phyloP scores from a whole-genome alignment of 2,797 vertebrate genomes.

The Bradypus variegatus region DNA sequence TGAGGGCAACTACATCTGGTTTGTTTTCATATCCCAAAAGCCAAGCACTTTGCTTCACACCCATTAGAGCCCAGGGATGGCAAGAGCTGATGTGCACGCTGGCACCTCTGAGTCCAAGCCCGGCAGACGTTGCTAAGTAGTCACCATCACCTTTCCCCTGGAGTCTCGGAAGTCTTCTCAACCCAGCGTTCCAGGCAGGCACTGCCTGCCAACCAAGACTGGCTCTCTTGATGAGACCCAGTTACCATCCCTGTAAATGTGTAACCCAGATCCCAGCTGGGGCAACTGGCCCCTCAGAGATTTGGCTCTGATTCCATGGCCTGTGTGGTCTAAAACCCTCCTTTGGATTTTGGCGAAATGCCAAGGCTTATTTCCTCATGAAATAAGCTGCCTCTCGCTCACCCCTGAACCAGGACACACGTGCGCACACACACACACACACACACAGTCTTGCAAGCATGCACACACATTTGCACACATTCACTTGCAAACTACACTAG shows the following conservation, averaged over 20 bases:
- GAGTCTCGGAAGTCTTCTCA: not conserved
- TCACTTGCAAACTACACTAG: not conserved
- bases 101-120: not conserved
- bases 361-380: not conserved
- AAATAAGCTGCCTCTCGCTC: not conserved
- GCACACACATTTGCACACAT: not conserved
- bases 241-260: not conserved
- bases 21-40: not conserved
- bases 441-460: not conserved
- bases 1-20: not conserved
- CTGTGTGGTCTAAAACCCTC: not conserved
- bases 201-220: not conserved
- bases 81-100: not conserved
- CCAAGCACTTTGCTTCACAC: not conserved
- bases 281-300: not conserved
- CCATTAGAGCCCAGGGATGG: not conserved
- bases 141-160: not conserved
- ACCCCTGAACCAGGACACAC: not conserved
- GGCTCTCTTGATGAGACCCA: not conserved
- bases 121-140: not conserved
- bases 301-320: not conserved
- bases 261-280: not conserved
- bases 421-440: not conserved
- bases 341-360: not conserved
- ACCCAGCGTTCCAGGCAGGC: not conserved